These are phyloP conservation scores for Prunella himalayana DNA, from an alignment of 2,113 vertebrate species.

Conservation along the genomic window DNA sequence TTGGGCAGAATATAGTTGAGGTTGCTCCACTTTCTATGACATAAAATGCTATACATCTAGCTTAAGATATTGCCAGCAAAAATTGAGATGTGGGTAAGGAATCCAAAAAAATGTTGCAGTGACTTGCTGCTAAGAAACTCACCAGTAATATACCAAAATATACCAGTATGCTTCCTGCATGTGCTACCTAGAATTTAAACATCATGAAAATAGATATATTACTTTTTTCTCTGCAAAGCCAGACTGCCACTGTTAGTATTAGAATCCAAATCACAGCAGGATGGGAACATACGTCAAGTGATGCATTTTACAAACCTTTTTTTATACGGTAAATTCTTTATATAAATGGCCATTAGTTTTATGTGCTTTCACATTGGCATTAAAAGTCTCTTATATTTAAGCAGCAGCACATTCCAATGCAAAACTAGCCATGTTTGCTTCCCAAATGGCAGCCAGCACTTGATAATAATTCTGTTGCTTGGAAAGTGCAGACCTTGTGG, in stretches of 20 bases:
- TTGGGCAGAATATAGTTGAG: neutral
- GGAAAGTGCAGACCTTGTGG: neutral
- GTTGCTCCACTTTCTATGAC: neutral
- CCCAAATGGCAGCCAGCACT: neutral
- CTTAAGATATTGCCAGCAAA: neutral
- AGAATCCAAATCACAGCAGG: neutral
- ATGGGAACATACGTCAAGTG: neutral
- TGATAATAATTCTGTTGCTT: neutral
- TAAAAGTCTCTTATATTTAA: neutral
- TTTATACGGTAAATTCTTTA: neutral
- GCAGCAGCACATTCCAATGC: neutral
- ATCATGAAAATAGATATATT: neutral
- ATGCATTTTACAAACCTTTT: neutral
- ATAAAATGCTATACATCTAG: neutral
- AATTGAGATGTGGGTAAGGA: neutral
- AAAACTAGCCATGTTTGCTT: neutral
- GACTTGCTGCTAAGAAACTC: neutral
- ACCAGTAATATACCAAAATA: neutral
- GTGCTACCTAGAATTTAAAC: neutral
- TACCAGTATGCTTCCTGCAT: neutral
- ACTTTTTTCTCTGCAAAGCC: neutral
- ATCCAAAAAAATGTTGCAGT: neutral
- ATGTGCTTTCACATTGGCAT: neutral
- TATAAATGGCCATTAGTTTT: neutral
- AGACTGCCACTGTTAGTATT: neutral